Conservation (phyloP, 2,888 invertebrate species). For the Agonum fuliginosum region DNA sequence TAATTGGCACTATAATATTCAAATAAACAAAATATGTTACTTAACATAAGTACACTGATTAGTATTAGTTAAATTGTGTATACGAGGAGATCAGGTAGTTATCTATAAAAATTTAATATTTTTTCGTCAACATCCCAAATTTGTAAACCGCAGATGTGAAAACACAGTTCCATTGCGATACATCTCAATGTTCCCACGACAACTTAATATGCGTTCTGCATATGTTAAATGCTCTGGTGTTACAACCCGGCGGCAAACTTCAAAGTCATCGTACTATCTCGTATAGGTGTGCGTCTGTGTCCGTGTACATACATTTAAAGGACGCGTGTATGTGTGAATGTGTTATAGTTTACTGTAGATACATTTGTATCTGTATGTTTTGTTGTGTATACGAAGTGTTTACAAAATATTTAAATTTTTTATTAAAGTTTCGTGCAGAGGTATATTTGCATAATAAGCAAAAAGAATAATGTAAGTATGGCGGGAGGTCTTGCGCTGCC, state of each 20-base stretch:
- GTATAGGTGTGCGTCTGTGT: conserved; percentile 20
- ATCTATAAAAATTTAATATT: too few species aligned
- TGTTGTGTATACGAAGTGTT: background rate
- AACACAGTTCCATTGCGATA: background rate
- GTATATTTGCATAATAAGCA: too few species aligned
- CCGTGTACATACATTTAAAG: background rate
- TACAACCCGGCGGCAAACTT: conserved; percentile 20
- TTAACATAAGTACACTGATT: too few species aligned
- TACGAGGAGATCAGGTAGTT: too few species aligned
- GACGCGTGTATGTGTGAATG: conserved; percentile 28
- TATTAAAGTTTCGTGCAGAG: too few species aligned
- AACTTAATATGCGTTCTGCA: conserved; percentile 41
- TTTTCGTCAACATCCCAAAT: too few species aligned
- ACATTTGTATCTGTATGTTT: conserved; percentile 6
- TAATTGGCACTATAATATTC: too few species aligned
- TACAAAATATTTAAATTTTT: background rate
- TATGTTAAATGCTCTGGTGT: conserved; percentile 33
- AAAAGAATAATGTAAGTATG: too few species aligned
- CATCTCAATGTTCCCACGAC: conserved; percentile 38
- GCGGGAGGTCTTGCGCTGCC: too few species aligned
- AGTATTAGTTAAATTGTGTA: too few species aligned
- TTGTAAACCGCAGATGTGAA: conserved; percentile 10
- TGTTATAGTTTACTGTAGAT: background rate
- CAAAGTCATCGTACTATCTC: conserved; percentile 32
- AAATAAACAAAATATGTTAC: too few species aligned